phyloP scores from a whole-genome alignment of 2,797 vertebrate species.

The Cirrhinus molitorella region DNA sequence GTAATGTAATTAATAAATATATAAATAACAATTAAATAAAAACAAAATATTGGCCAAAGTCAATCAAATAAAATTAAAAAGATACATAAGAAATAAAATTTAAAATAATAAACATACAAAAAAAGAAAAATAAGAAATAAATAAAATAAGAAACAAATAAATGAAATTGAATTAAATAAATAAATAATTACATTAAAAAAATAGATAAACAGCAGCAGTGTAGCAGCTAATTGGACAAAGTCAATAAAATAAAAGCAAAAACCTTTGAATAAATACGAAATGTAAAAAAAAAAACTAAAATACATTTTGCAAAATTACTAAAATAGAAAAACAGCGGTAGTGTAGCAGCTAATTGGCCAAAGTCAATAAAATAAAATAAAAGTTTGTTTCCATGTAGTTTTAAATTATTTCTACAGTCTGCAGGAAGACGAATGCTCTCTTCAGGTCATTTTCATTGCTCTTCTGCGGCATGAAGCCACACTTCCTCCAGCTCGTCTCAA shows the following conservation, averaged over 20 bases:
- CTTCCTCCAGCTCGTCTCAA: background rate
- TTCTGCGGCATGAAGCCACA: background rate
- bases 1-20: too few relatives aligned
- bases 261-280: background rate
- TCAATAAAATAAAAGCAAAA: too few relatives aligned
- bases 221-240: too few relatives aligned
- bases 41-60: too few relatives aligned
- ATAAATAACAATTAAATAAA: background rate
- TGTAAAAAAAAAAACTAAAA: too few relatives aligned
- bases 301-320: background rate
- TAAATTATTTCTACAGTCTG: background rate
- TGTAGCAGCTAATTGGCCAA: background rate
- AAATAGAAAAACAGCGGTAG: background rate
- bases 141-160: too few relatives aligned
- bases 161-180: background rate
- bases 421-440: background rate
- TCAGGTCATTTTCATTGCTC: slow-evolving; percentile 3
- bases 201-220: background rate
- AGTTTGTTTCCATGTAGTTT: background rate
- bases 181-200: background rate
- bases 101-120: background rate
- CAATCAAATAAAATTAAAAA: background rate
- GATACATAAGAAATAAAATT: background rate
- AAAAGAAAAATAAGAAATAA: too few relatives aligned
- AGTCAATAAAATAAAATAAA: too few relatives aligned